These are phyloP conservation scores for Ethmia dodecea DNA, from an alignment of 2,888 invertebrate species.

Conservation along the genomic window DNA sequence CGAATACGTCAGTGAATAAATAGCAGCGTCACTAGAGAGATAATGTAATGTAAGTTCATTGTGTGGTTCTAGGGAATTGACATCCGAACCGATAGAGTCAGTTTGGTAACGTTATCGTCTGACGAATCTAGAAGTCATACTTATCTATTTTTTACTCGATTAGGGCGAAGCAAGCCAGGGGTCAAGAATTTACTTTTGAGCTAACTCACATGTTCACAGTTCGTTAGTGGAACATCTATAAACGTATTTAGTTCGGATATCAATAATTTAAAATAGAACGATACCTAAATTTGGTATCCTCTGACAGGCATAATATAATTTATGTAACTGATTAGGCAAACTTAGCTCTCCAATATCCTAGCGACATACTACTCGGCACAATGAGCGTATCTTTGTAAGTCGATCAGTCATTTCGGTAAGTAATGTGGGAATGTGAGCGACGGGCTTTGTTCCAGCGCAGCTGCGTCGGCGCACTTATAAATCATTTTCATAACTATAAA, in stretches of 20 bases:
- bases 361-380: constrained; percentile 8
- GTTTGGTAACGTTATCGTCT: constrained; percentile 33
- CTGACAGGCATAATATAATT: no score
- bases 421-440: constrained; percentile 57
- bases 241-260: no score
- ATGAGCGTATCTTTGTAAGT: constrained; percentile 24
- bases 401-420: constrained; percentile 62
- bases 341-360: constrained; percentile 3
- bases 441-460: constrained; percentile 45
- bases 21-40: background rate
- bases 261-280: no score
- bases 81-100: constrained; percentile 40
- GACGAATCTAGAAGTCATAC: constrained; percentile 38
- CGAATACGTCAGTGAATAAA: no score
- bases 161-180: no score
- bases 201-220: no score
- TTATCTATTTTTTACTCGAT: no score
- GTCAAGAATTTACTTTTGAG: no score
- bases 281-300: no score
- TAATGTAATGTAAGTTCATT: constrained; percentile 25
- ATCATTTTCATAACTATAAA: constrained; percentile 51
- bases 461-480: constrained; percentile 53
- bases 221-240: no score
- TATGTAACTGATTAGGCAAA: constrained; percentile 9
- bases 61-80: constrained; percentile 32